Base-by-base conservation (phyloP, 2,797 vertebrate genomes). In the Megalops cyprinoides region DNA sequence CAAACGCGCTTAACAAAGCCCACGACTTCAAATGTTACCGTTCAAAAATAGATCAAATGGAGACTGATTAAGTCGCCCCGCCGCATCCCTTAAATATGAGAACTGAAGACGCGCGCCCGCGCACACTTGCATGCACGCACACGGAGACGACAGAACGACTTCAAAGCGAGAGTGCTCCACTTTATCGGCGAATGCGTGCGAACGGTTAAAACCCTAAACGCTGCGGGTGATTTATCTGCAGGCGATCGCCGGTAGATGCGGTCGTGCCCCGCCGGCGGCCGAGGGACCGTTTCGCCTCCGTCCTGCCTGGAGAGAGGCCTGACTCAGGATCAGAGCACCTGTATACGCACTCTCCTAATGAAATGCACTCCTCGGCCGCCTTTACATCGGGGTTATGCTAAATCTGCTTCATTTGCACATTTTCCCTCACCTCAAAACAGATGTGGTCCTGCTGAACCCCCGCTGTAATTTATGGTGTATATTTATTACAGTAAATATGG, bases 161-260 rank as follows among this genome's bases (percentile, higher is more conserved):
- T 81, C 76, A 80, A 42, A 65, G 51, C 53, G 75, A 71, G 14
- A 75, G 39, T 60, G 58, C 39, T 74, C 62, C 39, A 83, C 73
- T 77, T 82, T 79, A 65, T 75, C 37, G 53, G 81, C 69, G 39
- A 80, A 44, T 53, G 76, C 55, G 67, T 56, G 14, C 55, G 39
- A 53, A 79, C 81, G 55, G 62, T 74, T 83, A 78, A 65, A 74
- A 82, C 69, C 76, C 56, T 65, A 79, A 76, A 73, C 74, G 69
- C 53, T 81, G 60, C 58, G 74, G 62, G 9, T 79, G 74, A 74
- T 80, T 42, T 77, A 76, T 67, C 77, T 83, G 23, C 31, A 60
- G 77, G 79, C 79, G 81, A 69, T 71, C 58, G 81, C 78, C n/a
- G 83, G 76, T 83, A 86, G 80, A 82, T 78, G 84, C 80, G 81